Evolutionary conservation across 2,113 vertebrate genomes (phyloP), one percentile per base, ranked within the genome.

Genomic region (Gambusia affinis): DNA sequence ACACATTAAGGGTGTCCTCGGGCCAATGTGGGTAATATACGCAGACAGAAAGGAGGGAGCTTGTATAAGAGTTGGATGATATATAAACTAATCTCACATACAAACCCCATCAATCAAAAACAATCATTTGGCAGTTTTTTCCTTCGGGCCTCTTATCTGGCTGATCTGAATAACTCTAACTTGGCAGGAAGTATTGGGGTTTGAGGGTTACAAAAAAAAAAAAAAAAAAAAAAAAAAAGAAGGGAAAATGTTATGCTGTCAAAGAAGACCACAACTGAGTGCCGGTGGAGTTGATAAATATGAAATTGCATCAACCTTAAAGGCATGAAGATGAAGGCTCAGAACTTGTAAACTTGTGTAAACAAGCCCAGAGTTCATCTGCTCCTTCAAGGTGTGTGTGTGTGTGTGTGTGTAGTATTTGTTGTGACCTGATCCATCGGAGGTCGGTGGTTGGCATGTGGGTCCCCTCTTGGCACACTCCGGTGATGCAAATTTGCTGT

Each of bases 361-460:
- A 88, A 88, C 77, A 79, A 82, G 74, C 63, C 29, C 60, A 29
- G 44, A 47, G 30, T 31, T 39, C 57, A 70, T 64, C 42, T 35
- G 12, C n/a, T 74, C 27, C 35, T 42, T 69, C 51, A 29, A 28
- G 2, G 22, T 51, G 44, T 64, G 37, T 22, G 2, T 1, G 6
- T 8, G 35, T 35, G 35, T 35, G 8, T 11, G 35, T 2, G 1
- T 35, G 31, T 65, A 30, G 51, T 33, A 67, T 57, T 73, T 27
- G 19, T 75, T 81, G 89, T 92, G 78, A 98, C 98, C 97, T 98
- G 98, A 88, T 99, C 97, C 79, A 96, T 93, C 86, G 96, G 95
- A 80, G 96, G 95, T 84, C 96, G 93, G 90, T 97, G 96, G 93
- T 97, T 98, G 91, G 94, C 89, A 67, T 97, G 92, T 85, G 93